A percentile compares a stretch with the other conserved stretches of the same genome.
Conservation (phyloP, 2,888 invertebrate genomes). For the Mythimna pallens region DNA sequence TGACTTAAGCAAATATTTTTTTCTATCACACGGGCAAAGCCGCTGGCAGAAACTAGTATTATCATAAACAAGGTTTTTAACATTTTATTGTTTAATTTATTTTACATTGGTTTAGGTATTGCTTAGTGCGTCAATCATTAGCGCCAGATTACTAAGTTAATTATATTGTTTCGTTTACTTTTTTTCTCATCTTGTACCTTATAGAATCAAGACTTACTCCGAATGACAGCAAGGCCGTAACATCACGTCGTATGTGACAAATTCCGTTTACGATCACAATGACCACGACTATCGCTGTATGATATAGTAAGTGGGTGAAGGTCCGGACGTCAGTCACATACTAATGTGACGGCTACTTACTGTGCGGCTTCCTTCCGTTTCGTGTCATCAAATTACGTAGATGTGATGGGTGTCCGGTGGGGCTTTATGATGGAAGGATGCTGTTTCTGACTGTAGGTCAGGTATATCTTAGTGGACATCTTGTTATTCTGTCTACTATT, state of each 20-base stretch:
- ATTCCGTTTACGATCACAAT: slow-evolving; percentile 60
- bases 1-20: too few relatives aligned
- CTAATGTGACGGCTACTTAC: slow-evolving; percentile 68
- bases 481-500: too few relatives aligned
- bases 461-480: too few relatives aligned
- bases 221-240: slow-evolving; percentile 49
- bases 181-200: background rate
- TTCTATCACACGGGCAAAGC: too few relatives aligned
- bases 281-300: slow-evolving; percentile 56
- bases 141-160: too few relatives aligned
- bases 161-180: too few relatives aligned
- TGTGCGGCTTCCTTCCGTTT: slow-evolving; percentile 67
- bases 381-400: slow-evolving; percentile 56
- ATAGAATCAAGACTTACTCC: slow-evolving; percentile 15
- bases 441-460: slow-evolving; percentile 1
- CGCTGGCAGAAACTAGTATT: too few relatives aligned
- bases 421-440: slow-evolving; percentile 16
- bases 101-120: too few relatives aligned
- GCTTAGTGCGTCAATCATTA: too few relatives aligned
- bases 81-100: too few relatives aligned
- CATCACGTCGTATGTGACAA: slow-evolving; percentile 58
- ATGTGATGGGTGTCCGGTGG: slow-evolving; percentile 36
- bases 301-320: slow-evolving; percentile 77
- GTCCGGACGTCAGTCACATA: slow-evolving; percentile 73
- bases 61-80: too few relatives aligned